phyloP scores from a whole-genome alignment of 2,888 invertebrate species.

The Gonocerus acuteangulatus region DNA sequence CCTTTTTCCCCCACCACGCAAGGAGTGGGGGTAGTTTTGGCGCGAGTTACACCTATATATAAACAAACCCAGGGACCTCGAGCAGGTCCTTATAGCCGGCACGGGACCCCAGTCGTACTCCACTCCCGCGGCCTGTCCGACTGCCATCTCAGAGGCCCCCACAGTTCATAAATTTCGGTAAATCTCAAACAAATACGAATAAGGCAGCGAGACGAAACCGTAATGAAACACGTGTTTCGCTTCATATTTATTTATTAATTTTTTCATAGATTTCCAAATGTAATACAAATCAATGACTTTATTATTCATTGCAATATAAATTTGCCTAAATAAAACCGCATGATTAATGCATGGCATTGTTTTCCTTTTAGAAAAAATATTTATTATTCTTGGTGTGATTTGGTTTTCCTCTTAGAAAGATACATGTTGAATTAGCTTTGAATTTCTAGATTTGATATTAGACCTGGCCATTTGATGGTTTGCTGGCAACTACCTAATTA shows the following conservation, averaged over 20 bases:
- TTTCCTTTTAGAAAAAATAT: neutral
- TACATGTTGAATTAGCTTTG: too few species aligned
- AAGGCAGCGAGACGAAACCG: neutral
- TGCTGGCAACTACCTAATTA: too few species aligned
- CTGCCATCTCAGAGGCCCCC: neutral
- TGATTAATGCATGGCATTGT: neutral
- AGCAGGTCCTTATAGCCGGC: neutral
- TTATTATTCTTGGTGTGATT: too few species aligned
- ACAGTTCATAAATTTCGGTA: neutral
- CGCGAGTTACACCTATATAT: neutral
- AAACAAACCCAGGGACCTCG: neutral
- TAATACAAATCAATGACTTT: too few species aligned
- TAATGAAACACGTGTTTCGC: neutral
- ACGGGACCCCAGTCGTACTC: too few species aligned
- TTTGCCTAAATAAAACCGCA: neutral
- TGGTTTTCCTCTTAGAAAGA: too few species aligned
- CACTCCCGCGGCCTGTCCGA: neutral
- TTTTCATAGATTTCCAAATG: too few species aligned
- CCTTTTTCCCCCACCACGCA: neutral
- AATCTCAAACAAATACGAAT: neutral
- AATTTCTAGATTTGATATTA: too few species aligned
- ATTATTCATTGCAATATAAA: neutral
- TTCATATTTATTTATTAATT: neutral
- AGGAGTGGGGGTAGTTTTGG: neutral
- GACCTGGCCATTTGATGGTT: too few species aligned